A percentile compares a stretch with the other conserved stretches of the same genome.
Conservation (phyloP, 2,888 invertebrate genomes). For the Hydrotaea diabolus region DNA sequence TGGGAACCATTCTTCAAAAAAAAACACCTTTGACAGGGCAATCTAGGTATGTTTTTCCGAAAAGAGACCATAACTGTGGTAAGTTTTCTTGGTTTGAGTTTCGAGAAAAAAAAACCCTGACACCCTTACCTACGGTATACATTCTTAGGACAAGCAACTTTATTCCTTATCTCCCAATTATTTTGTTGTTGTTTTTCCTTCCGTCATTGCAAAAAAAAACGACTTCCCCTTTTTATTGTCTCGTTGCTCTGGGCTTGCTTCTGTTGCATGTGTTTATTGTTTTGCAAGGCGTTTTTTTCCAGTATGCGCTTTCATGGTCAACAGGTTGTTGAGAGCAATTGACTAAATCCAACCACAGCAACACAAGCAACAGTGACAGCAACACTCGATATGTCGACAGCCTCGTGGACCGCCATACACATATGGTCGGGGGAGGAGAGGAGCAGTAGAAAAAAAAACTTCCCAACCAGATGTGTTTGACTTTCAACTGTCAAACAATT, state of each 20-base stretch:
- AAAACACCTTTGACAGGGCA: no score
- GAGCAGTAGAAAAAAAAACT: constrained; percentile 25
- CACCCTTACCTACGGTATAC: neutral
- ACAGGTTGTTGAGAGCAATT: constrained; percentile 50
- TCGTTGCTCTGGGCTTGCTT: no score
- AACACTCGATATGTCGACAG: constrained; percentile 6
- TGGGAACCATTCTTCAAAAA: no score
- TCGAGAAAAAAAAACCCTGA: no score
- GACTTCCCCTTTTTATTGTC: neutral
- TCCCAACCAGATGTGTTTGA: constrained; percentile 56
- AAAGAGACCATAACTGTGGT: no score
- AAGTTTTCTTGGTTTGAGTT: no score
- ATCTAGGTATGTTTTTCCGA: no score
- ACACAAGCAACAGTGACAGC: constrained; percentile 12
- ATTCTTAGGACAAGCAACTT: neutral
- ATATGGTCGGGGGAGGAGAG: neutral
- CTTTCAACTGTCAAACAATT: constrained; percentile 67
- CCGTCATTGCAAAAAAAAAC: neutral
- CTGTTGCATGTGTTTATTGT: neutral
- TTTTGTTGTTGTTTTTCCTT: neutral
- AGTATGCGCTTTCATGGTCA: constrained; percentile 50
- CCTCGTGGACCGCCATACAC: neutral
- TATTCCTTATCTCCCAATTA: neutral
- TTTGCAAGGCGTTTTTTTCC: neutral
- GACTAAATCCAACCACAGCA: neutral